Evolutionary conservation across 1,140 invertebrate genomes (phyloP).

Genomic region (Zaprionus ornatus): DNA sequence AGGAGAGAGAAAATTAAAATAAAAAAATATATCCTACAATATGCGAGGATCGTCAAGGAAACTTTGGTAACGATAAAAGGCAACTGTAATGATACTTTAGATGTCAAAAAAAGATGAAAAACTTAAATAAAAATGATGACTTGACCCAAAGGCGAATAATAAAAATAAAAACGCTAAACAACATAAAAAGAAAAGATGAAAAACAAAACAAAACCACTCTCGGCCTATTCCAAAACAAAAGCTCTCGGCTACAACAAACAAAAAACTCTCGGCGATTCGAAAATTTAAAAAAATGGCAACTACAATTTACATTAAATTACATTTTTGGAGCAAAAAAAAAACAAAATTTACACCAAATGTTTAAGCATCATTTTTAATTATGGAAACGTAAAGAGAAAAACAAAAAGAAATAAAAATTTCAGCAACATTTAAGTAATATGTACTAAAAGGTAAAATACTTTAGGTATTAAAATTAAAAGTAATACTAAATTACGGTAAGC

Average conservation of each 20-base stretch:
- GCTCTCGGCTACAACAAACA: slow-evolving; percentile 62
- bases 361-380: slow-evolving; percentile 79
- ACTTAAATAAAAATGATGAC: slow-evolving; percentile 38
- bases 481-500: slow-evolving; percentile 56
- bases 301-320: slow-evolving; percentile 68
- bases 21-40: slow-evolving; percentile 15
- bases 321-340: slow-evolving; percentile 75
- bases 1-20: slow-evolving; percentile 11
- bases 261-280: slow-evolving; percentile 49
- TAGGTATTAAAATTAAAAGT: slow-evolving; percentile 72
- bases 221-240: slow-evolving; percentile 56
- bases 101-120: slow-evolving; percentile 29
- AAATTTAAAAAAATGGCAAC: slow-evolving; percentile 56
- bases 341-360: slow-evolving; percentile 69
- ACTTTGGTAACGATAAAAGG: slow-evolving; percentile 48
- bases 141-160: slow-evolving; percentile 39
- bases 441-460: slow-evolving; percentile 62
- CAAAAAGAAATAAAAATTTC: slow-evolving; percentile 36
- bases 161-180: slow-evolving; percentile 13
- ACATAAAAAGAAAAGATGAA: slow-evolving; percentile 4
- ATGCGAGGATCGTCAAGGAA: slow-evolving; percentile 30
- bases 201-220: slow-evolving; percentile 39
- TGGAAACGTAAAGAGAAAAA: slow-evolving; percentile 29
- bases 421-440: slow-evolving; percentile 43
- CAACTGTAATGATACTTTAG: slow-evolving; percentile 34